A percentile compares a stretch with the other conserved stretches of the same genome.
Evolutionary conservation across 92 coral and sea anemone genomes (phyloP).

Genomic region (Ricordea florida): DNA sequence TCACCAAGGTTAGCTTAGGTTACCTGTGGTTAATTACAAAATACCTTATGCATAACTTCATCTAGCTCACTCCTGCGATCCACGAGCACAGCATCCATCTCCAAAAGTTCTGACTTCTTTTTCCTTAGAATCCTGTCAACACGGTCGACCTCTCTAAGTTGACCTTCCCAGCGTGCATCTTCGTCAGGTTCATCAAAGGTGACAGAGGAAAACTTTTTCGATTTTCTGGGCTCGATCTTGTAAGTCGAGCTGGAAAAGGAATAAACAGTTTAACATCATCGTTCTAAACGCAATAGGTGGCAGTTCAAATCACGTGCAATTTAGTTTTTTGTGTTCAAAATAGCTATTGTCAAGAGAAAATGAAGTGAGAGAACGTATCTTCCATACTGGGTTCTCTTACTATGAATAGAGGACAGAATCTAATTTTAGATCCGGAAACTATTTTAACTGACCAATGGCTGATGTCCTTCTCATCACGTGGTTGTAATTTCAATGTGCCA

Average conservation of each 20-base stretch:
- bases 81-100: constrained; percentile 61
- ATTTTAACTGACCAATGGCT: too few species aligned
- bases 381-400: too few species aligned
- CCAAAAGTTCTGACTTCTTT: constrained; percentile 69
- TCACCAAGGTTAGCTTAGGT: not conserved
- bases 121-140: constrained; percentile 56
- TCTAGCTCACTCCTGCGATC: constrained; percentile 73
- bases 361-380: too few species aligned
- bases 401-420: too few species aligned
- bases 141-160: constrained; percentile 57
- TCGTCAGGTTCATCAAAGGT: constrained; percentile 13
- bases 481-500: too few species aligned
- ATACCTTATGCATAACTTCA: constrained; percentile 53
- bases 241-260: too few species aligned
- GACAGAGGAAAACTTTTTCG: not conserved
- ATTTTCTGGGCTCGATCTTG: not conserved
- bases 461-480: too few species aligned
- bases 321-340: not conserved
- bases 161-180: constrained; percentile 53
- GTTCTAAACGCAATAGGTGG: too few species aligned
- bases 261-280: too few species aligned
- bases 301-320: not conserved
- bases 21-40: not conserved
- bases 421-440: too few species aligned
- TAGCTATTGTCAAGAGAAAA: too few species aligned